Percentiles rank a stretch among this genome's conserved stretches.
Evolutionary conservation across 2,888 invertebrate genomes (phyloP).

Genomic region (Habrosyne pyritoides): DNA sequence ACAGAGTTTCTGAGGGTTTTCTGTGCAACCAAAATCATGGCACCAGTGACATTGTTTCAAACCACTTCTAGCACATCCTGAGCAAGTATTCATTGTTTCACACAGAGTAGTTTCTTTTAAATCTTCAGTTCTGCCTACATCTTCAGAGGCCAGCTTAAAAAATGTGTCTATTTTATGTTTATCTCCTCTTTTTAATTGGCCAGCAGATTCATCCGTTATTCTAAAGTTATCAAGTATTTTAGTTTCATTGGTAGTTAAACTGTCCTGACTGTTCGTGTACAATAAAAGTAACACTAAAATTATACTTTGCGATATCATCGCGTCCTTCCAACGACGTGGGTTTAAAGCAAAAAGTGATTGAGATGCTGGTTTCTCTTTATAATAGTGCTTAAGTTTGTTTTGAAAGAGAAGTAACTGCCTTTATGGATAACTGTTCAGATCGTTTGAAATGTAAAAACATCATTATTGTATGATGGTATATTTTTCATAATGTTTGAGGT

Average conservation of each 20-base stretch:
- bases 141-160: neutral
- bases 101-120: neutral
- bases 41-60: slow-evolving; percentile 52
- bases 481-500: neutral
- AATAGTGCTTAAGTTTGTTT: neutral
- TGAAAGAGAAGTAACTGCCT: neutral
- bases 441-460: neutral
- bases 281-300: neutral
- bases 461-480: neutral
- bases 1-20: slow-evolving; percentile 34
- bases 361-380: neutral
- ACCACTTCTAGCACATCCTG: slow-evolving; percentile 41
- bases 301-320: neutral
- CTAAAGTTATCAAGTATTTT: neutral
- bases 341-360: neutral
- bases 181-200: neutral
- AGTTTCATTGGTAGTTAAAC: neutral
- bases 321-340: neutral
- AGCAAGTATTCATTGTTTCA: slow-evolving; percentile 26
- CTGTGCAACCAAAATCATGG: slow-evolving; percentile 50
- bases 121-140: neutral
- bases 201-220: neutral
- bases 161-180: neutral
- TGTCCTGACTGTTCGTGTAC: neutral
- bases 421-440: neutral